These are phyloP conservation scores for Urocyon cinereoargenteus DNA, from an alignment of 2,797 vertebrate genomes.

Conservation along the genomic window DNA sequence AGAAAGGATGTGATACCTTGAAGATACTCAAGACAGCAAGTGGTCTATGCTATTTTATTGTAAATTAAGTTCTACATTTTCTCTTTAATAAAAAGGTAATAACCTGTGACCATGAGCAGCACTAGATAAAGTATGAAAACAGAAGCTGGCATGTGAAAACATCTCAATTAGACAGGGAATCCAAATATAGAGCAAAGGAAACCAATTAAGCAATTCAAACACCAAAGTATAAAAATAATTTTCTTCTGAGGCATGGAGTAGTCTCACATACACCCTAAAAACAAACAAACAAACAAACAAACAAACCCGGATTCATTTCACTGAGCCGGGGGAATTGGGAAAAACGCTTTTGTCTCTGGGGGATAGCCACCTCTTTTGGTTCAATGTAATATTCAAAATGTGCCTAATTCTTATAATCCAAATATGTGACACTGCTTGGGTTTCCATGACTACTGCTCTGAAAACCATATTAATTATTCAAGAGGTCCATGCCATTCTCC, in stretches of 20 bases:
- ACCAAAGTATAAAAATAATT: constrained; percentile 59
- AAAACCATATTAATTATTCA: constrained; percentile 92
- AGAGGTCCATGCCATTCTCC: constrained; percentile 88
- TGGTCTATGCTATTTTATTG: constrained; percentile 28
- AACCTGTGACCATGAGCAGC: constrained; percentile 55
- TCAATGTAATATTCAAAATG: constrained; percentile 87
- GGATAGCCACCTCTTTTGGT: constrained; percentile 82
- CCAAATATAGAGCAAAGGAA: constrained; percentile 63
- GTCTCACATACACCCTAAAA: background rate
- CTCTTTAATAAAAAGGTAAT: constrained; percentile 72
- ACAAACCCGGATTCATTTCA: constrained; percentile 40
- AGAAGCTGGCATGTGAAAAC: constrained; percentile 22
- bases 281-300: background rate
- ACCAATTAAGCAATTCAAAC: constrained; percentile 64
- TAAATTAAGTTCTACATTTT: constrained; percentile 73
- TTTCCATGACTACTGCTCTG: constrained; percentile 91
- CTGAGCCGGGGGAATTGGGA: constrained; percentile 39
- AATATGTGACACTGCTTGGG: constrained; percentile 88
- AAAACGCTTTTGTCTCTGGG: constrained; percentile 83
- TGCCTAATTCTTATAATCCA: constrained; percentile 89
- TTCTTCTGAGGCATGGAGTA: constrained; percentile 33
- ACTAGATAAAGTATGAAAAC: constrained; percentile 66
- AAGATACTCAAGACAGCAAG: constrained; percentile 64
- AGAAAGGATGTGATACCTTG: constrained; percentile 63
- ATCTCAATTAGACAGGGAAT: constrained; percentile 78